Conservation (phyloP, 1,140 invertebrate species). For the Drosophila sechellia region DNA sequence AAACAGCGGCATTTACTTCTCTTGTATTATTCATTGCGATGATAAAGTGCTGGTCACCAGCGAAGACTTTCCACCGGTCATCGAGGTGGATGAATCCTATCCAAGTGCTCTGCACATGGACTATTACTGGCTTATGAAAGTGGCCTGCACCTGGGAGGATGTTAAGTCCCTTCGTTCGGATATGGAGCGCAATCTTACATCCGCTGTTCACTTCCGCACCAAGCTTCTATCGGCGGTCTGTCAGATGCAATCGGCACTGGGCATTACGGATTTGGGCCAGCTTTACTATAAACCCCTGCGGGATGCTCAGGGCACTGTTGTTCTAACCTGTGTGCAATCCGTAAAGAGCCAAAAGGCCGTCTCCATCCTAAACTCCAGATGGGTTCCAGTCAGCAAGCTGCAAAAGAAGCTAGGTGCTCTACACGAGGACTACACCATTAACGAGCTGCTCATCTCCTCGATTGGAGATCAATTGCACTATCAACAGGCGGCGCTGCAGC, state of each 20-base stretch:
- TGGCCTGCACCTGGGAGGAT: conserved; percentile 98
- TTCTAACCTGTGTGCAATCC: conserved; percentile 94
- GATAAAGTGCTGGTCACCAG: conserved; percentile 97
- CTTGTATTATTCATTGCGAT: conserved; percentile 96
- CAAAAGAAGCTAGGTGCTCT: conserved; percentile 85
- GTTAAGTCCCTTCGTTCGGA: conserved; percentile 94
- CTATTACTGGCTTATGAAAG: conserved; percentile 99
- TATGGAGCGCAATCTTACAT: conserved; percentile 96
- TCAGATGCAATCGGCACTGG: conserved; percentile 95
- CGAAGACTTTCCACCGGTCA: conserved; percentile 97
- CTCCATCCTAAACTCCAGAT: conserved; percentile 94
- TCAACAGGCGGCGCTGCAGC: conserved; percentile 92
- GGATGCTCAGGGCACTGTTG: conserved; percentile 95
- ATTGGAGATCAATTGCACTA: conserved; percentile 96
- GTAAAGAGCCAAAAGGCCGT: conserved; percentile 93
- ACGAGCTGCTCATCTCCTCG: conserved; percentile 92
- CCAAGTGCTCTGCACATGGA: conserved; percentile 95
- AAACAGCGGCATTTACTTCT: conserved; percentile 93
- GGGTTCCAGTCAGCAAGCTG: conserved; percentile 93
- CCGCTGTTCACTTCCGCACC: conserved; percentile 95
- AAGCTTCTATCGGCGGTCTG: conserved; percentile 95
- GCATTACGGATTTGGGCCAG: conserved; percentile 95
- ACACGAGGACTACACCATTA: conserved; percentile 90
- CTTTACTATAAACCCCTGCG: conserved; percentile 95
- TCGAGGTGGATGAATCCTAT: conserved; percentile 98